Evolutionary conservation across 1,140 invertebrate species (phyloP).

Genomic region (Cataglyphis hispanica): DNA sequence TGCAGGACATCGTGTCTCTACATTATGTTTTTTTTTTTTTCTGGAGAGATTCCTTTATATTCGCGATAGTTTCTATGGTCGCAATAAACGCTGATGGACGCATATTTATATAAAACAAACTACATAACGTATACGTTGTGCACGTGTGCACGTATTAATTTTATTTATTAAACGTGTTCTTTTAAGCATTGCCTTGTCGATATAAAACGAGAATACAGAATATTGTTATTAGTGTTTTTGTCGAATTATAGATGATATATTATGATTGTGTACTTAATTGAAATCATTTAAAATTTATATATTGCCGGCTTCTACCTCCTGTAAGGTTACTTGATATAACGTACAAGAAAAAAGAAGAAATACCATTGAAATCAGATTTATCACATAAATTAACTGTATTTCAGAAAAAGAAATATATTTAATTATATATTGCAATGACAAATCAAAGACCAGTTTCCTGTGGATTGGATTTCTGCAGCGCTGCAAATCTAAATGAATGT

Average conservation of each 20-base stretch:
- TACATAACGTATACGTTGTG: background rate
- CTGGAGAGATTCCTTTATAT: too few relatives aligned
- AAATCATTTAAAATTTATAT: background rate
- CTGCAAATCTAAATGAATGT: constrained; percentile 83
- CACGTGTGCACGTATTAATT: constrained; percentile 2
- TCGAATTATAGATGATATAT: background rate
- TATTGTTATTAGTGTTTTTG: background rate
- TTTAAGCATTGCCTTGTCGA: background rate
- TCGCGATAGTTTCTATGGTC: too few relatives aligned
- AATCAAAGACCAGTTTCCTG: constrained; percentile 82
- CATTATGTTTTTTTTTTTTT: too few relatives aligned
- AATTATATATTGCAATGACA: constrained; percentile 62
- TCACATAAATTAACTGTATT: background rate
- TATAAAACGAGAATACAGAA: background rate
- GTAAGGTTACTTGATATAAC: background rate
- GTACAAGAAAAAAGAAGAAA: background rate
- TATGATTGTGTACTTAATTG: background rate
- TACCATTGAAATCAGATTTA: background rate
- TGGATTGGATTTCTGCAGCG: constrained; percentile 85
- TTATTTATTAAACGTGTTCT: background rate
- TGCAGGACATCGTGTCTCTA: too few relatives aligned
- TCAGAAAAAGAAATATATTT: background rate
- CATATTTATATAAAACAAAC: background rate
- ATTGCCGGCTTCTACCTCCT: background rate
- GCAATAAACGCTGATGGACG: background rate